These are phyloP conservation scores for Vanacampus margaritifer DNA, from an alignment of 2,113 vertebrate species.

Conservation along the genomic window DNA sequence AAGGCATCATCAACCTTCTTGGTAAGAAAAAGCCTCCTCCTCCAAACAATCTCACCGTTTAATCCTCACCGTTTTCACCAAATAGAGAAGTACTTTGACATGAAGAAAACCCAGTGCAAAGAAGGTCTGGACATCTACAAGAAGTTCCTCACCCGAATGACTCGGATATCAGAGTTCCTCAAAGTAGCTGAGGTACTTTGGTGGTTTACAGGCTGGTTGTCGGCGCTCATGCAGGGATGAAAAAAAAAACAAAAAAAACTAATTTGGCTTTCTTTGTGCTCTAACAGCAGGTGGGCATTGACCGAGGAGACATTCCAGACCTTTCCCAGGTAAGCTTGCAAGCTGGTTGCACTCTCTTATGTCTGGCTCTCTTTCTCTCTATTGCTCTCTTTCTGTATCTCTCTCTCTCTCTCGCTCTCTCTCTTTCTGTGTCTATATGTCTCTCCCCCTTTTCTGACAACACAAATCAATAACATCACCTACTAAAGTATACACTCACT, in stretches of 20 bases:
- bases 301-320: constrained; percentile 98
- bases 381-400: too few species aligned
- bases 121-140: constrained; percentile 98
- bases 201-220: background rate
- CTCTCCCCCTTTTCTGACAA: background rate
- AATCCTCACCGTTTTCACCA: constrained; percentile 20
- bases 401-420: too few species aligned
- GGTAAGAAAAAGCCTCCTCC: constrained; percentile 70
- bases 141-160: constrained; percentile 98
- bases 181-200: constrained; percentile 93
- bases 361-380: constrained; percentile 6
- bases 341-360: constrained; percentile 14
- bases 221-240: too few species aligned
- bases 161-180: constrained; percentile 96
- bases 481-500: background rate
- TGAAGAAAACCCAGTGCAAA: constrained; percentile 99
- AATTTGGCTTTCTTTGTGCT: constrained; percentile 13
- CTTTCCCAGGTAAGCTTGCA: constrained; percentile 86
- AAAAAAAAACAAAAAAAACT: constrained; percentile 4
- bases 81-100: constrained; percentile 98
- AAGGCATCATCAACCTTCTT: constrained; percentile 97
- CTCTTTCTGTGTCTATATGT: too few species aligned
- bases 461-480: background rate
- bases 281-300: constrained; percentile 95
- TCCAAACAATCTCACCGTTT: background rate